phyloP scores from a whole-genome alignment of 2,888 invertebrate genomes.

The Leptarthrus brevirostris region DNA sequence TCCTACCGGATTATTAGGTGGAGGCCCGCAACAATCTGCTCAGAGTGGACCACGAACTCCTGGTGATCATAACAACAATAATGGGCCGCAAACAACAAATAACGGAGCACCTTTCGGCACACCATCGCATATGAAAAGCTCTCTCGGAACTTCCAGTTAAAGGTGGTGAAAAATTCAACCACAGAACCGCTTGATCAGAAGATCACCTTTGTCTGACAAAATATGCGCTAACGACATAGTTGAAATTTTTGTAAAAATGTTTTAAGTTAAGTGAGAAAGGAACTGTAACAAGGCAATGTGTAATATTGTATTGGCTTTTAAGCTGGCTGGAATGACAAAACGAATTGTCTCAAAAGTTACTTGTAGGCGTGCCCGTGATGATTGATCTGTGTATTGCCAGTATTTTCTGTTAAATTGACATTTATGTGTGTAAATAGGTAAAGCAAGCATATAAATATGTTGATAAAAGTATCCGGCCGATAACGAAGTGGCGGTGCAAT shows the following conservation, averaged over 20 bases:
- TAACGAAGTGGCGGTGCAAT: too few species aligned
- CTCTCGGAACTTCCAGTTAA: slow-evolving; percentile 67
- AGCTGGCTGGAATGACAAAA: too few species aligned
- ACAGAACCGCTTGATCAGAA: slow-evolving; percentile 5
- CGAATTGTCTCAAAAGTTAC: too few species aligned
- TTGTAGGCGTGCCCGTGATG: too few species aligned
- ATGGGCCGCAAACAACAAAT: slow-evolving; percentile 63
- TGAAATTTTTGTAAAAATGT: slow-evolving; percentile 34
- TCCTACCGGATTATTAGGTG: slow-evolving; percentile 50
- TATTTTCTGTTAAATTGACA: too few species aligned
- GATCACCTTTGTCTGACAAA: slow-evolving; percentile 4
- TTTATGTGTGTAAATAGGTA: slow-evolving; percentile 21
- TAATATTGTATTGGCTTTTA: too few species aligned
- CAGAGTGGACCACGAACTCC: slow-evolving; percentile 64
- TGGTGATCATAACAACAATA: slow-evolving; percentile 64
- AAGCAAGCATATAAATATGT: too few species aligned
- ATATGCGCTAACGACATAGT: slow-evolving; percentile 15
- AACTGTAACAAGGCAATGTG: background rate
- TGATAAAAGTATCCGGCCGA: too few species aligned
- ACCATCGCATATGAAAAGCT: slow-evolving; percentile 66
- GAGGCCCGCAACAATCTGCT: slow-evolving; percentile 55
- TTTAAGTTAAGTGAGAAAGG: slow-evolving; percentile 29
- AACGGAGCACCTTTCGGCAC: slow-evolving; percentile 62
- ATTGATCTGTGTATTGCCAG: too few species aligned
- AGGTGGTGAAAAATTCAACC: slow-evolving; percentile 50